Conservation (phyloP, 2,888 invertebrate species). For the Argyresthia goedartella region DNA sequence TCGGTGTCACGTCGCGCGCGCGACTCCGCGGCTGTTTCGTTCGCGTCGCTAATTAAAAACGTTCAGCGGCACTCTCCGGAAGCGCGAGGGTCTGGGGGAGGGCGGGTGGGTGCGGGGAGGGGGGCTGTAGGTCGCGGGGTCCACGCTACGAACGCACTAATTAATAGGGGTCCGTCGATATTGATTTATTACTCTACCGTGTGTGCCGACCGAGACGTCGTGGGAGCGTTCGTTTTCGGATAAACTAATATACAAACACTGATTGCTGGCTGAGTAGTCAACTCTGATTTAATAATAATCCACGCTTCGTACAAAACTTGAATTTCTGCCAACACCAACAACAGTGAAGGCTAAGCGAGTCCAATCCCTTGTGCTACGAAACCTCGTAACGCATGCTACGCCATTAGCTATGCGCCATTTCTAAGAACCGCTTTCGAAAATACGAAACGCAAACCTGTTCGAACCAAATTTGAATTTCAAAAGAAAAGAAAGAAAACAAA, state of each 20-base stretch:
- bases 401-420: too few relatives aligned
- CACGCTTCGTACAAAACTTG: too few relatives aligned
- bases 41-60: constrained; percentile 58
- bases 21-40: constrained; percentile 8
- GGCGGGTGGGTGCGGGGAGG: constrained; percentile 10
- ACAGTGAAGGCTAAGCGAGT: too few relatives aligned
- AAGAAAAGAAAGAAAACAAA: too few relatives aligned
- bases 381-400: too few relatives aligned
- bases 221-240: neutral
- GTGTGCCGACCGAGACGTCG: neutral
- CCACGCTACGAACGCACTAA: constrained; percentile 62
- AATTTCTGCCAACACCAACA: too few relatives aligned
- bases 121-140: constrained; percentile 25
- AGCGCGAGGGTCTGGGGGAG: constrained; percentile 15
- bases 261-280: too few relatives aligned
- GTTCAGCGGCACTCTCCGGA: constrained; percentile 31
- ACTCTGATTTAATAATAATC: too few relatives aligned
- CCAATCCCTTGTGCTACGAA: too few relatives aligned
- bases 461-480: too few relatives aligned
- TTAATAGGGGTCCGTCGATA: constrained; percentile 69
- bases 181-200: constrained; percentile 41
- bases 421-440: too few relatives aligned
- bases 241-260: neutral
- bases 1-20: constrained; percentile 4
- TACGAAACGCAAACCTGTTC: too few relatives aligned